Percentiles rank a stretch among this genome's conserved stretches.
These are phyloP conservation scores for Dione juno DNA, from an alignment of 2,888 invertebrate species.

Conservation along the genomic window DNA sequence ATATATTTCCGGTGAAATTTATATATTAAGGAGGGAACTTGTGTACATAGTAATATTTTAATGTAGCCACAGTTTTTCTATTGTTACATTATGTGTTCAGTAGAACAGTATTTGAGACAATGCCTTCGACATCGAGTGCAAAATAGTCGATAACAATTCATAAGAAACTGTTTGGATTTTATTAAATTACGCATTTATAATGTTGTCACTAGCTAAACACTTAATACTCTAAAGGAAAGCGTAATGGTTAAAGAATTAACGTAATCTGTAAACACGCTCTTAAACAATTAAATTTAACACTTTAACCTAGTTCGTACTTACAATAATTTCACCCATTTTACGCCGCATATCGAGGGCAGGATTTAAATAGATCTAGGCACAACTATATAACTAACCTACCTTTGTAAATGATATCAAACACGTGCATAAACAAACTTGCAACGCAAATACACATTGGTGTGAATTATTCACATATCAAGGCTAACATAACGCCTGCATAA, in stretches of 20 bases:
- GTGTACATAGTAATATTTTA: constrained; percentile 15
- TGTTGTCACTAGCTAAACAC: background rate
- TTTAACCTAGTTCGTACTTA: background rate
- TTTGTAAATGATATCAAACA: constrained; percentile 21
- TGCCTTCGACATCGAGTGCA: constrained; percentile 20
- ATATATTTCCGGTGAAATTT: constrained; percentile 1
- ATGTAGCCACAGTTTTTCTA: constrained; percentile 23
- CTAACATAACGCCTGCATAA: constrained; percentile 33
- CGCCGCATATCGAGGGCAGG: constrained; percentile 4
- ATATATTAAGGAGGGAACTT: constrained; percentile 15
- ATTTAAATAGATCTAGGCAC: background rate
- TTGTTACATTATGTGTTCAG: constrained; percentile 26
- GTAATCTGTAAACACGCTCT: no score
- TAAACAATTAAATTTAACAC: background rate
- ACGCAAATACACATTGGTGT: constrained; percentile 17
- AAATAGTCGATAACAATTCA: constrained; percentile 17
- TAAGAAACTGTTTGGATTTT: background rate
- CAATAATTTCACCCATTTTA: background rate
- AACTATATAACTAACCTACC: background rate
- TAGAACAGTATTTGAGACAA: constrained; percentile 28
- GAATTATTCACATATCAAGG: constrained; percentile 29
- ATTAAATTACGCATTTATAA: background rate
- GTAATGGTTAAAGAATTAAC: background rate
- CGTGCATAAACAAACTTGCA: constrained; percentile 22
- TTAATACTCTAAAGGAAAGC: background rate